These are phyloP conservation scores for Dromaius novaehollandiae DNA, from an alignment of 2,113 vertebrate genomes.

Conservation along the genomic window DNA sequence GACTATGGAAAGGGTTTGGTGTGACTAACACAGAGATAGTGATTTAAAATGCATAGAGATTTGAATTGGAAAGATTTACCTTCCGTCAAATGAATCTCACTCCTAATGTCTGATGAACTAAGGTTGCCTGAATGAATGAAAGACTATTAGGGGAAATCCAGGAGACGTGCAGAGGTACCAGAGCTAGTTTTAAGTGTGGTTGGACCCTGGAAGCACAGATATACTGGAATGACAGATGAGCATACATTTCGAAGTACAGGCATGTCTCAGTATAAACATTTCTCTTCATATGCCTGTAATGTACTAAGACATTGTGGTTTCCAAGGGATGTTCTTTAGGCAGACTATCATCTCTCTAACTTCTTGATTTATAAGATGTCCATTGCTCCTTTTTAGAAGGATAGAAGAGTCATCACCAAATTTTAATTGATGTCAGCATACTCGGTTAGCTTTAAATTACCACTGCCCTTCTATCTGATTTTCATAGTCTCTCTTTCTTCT, in stretches of 20 bases:
- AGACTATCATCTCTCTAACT: background rate
- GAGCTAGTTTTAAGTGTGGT: background rate
- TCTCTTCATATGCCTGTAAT: background rate
- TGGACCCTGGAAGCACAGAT: background rate
- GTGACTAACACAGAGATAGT: background rate
- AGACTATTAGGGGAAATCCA: background rate
- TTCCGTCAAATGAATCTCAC: background rate
- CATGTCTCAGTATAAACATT: background rate
- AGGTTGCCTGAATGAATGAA: background rate
- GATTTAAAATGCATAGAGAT: background rate
- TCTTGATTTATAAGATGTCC: background rate
- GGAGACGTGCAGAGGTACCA: background rate
- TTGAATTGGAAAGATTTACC: background rate
- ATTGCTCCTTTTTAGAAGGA: background rate
- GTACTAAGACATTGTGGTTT: background rate
- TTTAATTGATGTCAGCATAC: background rate
- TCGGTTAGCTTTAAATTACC: background rate
- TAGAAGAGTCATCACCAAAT: background rate
- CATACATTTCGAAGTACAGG: fast-evolving
- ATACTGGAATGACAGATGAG: background rate
- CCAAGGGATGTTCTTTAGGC: background rate
- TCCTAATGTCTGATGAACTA: background rate
- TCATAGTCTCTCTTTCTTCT: background rate
- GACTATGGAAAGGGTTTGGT: background rate
- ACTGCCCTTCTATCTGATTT: background rate